These are phyloP conservation scores for Napeogenes sylphis DNA, from an alignment of 2,888 invertebrate species.

Conservation along the genomic window DNA sequence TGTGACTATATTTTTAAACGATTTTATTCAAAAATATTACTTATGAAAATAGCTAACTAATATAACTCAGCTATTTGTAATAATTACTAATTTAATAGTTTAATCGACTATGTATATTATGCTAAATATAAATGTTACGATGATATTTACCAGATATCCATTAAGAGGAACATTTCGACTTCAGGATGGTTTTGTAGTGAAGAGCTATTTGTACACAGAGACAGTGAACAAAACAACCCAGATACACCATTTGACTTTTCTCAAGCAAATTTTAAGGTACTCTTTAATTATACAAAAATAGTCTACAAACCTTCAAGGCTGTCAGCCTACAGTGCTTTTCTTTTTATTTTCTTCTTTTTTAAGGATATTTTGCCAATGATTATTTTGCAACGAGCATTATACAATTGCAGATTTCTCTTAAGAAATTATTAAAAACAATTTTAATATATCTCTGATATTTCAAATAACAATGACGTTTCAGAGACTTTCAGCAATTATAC, in stretches of 20 bases:
- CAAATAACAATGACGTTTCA: constrained; percentile 33
- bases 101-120: too few relatives aligned
- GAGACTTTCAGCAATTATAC: constrained; percentile 54
- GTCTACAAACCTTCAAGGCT: neutral
- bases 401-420: neutral
- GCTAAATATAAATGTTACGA: too few relatives aligned
- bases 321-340: neutral
- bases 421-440: neutral
- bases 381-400: too few relatives aligned
- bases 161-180: constrained; percentile 42
- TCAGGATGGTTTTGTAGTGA: constrained; percentile 45
- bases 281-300: constrained; percentile 4
- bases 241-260: constrained; percentile 60
- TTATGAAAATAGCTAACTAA: too few relatives aligned
- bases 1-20: too few relatives aligned
- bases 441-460: neutral
- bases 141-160: constrained; percentile 25
- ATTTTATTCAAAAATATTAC: too few relatives aligned
- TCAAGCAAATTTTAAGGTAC: constrained; percentile 59
- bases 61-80: too few relatives aligned
- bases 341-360: neutral
- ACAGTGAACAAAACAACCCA: constrained; percentile 51
- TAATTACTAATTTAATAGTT: too few relatives aligned
- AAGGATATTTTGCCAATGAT: neutral
- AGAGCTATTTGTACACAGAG: constrained; percentile 55